Evolutionary conservation across 2,888 invertebrate species (phyloP).

Genomic region (Watsonalla cultraria): DNA sequence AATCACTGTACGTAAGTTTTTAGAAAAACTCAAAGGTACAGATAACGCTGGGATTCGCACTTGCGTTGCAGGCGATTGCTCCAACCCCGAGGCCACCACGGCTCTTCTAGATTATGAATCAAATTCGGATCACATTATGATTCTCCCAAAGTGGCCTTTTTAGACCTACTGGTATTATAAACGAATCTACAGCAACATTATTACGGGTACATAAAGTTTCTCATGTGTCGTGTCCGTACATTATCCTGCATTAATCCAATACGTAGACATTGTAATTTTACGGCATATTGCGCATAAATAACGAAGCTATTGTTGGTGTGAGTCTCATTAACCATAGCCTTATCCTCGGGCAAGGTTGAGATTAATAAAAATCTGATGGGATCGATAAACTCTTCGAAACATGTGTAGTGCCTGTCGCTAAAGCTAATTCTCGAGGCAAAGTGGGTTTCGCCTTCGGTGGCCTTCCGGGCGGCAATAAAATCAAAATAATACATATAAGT

Average conservation of each 20-base stretch:
- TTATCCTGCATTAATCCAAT: constrained; percentile 41
- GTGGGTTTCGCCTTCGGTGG: constrained; percentile 52
- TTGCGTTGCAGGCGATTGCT: too few relatives aligned
- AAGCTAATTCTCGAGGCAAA: constrained; percentile 25
- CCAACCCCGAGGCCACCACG: too few relatives aligned
- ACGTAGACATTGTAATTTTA: constrained; percentile 54
- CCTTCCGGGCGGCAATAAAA: constrained; percentile 40
- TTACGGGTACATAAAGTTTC: constrained; percentile 28
- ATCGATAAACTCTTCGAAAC: constrained; percentile 40
- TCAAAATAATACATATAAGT: constrained; percentile 46
- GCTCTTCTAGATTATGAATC: too few relatives aligned
- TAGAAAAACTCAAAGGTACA: too few relatives aligned
- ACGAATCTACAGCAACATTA: constrained; percentile 21
- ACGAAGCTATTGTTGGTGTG: constrained; percentile 36
- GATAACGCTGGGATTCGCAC: too few relatives aligned
- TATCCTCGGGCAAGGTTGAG: constrained; percentile 34
- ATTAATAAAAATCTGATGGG: constrained; percentile 43
- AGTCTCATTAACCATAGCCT: constrained; percentile 33
- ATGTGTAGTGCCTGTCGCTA: constrained; percentile 42
- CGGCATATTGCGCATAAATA: constrained; percentile 42
- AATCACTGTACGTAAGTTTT: too few relatives aligned
- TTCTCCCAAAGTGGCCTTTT: too few relatives aligned
- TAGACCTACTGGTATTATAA: constrained; percentile 12
- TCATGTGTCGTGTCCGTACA: constrained; percentile 25
- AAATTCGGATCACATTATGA: too few relatives aligned